phyloP scores from a whole-genome alignment of 2,113 vertebrate species.

The Erythrolamprus reginae region DNA sequence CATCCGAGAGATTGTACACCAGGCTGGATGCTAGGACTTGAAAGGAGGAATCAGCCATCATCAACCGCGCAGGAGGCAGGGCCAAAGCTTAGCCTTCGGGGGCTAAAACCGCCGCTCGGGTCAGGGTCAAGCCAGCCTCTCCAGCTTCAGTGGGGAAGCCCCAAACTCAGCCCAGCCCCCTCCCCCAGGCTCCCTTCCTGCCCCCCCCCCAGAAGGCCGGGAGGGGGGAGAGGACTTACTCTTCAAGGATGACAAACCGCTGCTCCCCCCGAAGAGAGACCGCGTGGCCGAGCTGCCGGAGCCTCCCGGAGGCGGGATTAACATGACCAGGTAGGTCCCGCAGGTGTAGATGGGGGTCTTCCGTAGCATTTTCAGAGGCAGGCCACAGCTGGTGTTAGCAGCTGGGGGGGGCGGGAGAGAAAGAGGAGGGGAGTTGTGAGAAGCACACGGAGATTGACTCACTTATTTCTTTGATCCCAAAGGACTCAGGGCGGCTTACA shows the following conservation, averaged over 20 bases:
- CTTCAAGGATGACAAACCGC: conserved; percentile 93
- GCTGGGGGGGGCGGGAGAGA: conserved; percentile 45
- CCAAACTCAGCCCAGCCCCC: too few relatives aligned
- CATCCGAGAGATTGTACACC: conserved; percentile 90
- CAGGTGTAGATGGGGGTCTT: conserved; percentile 95
- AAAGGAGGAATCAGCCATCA: conserved; percentile 18
- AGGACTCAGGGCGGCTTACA: too few relatives aligned
- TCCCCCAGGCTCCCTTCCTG: neutral
- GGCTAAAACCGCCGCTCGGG: neutral
- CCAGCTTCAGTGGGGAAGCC: neutral
- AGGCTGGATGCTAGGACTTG: conserved; percentile 91
- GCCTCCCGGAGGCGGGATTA: conserved; percentile 91
- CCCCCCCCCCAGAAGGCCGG: neutral
- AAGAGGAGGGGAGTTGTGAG: neutral
- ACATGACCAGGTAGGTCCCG: conserved; percentile 92
- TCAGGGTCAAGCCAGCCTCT: neutral
- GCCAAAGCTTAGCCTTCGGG: neutral
- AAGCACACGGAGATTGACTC: neutral
- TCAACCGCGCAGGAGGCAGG: neutral
- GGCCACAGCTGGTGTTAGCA: conserved; percentile 95
- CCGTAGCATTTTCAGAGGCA: conserved; percentile 89
- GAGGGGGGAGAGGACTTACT: conserved; percentile 69
- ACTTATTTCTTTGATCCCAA: too few relatives aligned
- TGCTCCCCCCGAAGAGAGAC: conserved; percentile 92
- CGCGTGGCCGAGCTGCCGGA: conserved; percentile 96